phyloP scores from a whole-genome alignment of 2,888 invertebrate genomes.

The Agonopterix arenella region DNA sequence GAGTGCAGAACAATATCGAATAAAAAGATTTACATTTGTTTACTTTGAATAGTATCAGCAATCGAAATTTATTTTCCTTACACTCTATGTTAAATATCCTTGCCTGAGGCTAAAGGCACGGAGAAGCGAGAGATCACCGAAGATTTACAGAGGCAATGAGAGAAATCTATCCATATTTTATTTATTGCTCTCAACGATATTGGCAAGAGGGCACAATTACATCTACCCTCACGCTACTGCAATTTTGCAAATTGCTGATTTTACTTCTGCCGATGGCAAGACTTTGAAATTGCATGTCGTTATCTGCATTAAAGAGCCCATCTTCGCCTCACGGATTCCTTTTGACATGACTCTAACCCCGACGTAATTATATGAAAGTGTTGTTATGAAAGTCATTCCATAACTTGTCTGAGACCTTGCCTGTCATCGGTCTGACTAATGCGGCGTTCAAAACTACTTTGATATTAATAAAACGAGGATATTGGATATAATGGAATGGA shows the following conservation, averaged over 20 bases:
- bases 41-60: too few relatives aligned
- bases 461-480: too few relatives aligned
- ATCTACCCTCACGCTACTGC: constrained; percentile 51
- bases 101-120: too few relatives aligned
- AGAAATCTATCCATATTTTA: constrained; percentile 54
- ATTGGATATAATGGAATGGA: neutral
- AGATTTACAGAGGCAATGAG: constrained; percentile 6
- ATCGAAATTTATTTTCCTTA: too few relatives aligned
- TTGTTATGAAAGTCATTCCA: constrained; percentile 1
- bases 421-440: too few relatives aligned
- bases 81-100: too few relatives aligned
- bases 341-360: constrained; percentile 8
- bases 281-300: constrained; percentile 59
- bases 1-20: too few relatives aligned
- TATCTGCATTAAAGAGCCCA: constrained; percentile 42
- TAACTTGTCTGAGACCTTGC: too few relatives aligned
- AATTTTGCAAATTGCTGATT: constrained; percentile 68
- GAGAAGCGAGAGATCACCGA: neutral
- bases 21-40: too few relatives aligned
- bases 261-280: constrained; percentile 58
- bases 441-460: too few relatives aligned
- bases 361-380: constrained; percentile 1
- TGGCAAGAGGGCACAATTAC: constrained; percentile 60
- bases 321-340: constrained; percentile 31
- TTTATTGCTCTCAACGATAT: constrained; percentile 53